These are phyloP conservation scores for Oscheius sp. DNA, from an alignment of 2,888 invertebrate genomes.

Conservation along the genomic window DNA sequence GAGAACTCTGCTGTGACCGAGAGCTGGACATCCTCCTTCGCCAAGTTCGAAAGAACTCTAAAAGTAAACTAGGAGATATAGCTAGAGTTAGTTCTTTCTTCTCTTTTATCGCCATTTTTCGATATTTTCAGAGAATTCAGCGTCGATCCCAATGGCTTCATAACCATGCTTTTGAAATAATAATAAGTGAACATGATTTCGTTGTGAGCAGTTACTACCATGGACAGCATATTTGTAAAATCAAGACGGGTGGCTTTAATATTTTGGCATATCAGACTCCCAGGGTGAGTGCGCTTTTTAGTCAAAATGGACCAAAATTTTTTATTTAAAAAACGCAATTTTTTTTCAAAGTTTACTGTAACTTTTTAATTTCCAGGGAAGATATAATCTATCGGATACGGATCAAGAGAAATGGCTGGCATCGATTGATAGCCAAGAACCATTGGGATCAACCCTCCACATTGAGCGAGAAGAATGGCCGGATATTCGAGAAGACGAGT, in stretches of 20 bases:
- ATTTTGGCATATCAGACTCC: neutral
- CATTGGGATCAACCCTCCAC: neutral
- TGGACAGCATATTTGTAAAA: neutral
- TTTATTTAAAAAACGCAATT: neutral
- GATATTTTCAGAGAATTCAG: neutral
- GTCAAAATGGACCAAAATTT: neutral
- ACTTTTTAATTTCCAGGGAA: neutral
- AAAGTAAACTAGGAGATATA: neutral
- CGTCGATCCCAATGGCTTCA: neutral
- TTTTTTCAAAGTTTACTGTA: neutral
- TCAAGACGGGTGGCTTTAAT: neutral
- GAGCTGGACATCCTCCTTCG: neutral
- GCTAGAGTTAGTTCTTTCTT: neutral
- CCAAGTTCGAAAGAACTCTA: neutral
- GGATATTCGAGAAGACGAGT: neutral
- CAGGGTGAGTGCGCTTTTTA: too few relatives aligned
- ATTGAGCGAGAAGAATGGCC: conserved; percentile 10
- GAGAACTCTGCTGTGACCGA: neutral
- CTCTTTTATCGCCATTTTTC: neutral
- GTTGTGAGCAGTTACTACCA: neutral
- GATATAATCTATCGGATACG: neutral
- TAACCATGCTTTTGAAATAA: neutral
- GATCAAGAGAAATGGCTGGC: neutral
- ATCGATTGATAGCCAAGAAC: neutral
- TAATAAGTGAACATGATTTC: neutral